phyloP scores from a whole-genome alignment of 2,888 invertebrate species.

The Philaethria dido region DNA sequence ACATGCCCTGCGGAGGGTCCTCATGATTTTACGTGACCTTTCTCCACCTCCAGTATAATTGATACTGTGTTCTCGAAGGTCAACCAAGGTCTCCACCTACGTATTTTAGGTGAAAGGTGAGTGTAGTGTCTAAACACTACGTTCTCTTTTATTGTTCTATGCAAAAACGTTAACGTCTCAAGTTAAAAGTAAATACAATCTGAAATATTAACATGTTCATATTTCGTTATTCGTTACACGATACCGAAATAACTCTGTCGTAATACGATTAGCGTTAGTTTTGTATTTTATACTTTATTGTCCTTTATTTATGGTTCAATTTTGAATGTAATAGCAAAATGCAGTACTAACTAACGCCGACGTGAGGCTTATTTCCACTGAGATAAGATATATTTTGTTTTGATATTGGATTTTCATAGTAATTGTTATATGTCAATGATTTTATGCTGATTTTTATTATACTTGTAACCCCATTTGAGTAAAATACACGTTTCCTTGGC shows the following conservation, averaged over 20 bases:
- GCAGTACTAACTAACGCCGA: not conserved
- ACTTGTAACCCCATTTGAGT: too few species aligned
- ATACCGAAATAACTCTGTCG: slow-evolving; percentile 17
- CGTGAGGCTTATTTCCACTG: not conserved
- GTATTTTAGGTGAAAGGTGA: too few species aligned
- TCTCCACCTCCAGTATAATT: too few species aligned
- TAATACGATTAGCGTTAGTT: not conserved
- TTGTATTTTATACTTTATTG: not conserved
- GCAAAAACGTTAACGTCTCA: not conserved
- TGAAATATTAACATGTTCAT: slow-evolving; percentile 15
- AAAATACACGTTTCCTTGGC: too few species aligned
- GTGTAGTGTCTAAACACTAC: too few species aligned
- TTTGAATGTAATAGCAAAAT: not conserved
- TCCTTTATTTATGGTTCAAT: not conserved
- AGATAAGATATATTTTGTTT: not conserved
- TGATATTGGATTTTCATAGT: not conserved
- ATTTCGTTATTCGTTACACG: slow-evolving; percentile 30
- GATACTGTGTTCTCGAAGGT: too few species aligned
- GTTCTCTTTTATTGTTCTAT: too few species aligned
- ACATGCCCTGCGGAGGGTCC: too few species aligned
- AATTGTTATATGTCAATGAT: not conserved
- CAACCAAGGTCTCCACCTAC: too few species aligned
- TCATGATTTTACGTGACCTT: too few species aligned
- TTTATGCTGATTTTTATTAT: too few species aligned
- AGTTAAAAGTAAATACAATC: not conserved